phyloP scores from a whole-genome alignment of 2,797 vertebrate species.

The Alca torda region DNA sequence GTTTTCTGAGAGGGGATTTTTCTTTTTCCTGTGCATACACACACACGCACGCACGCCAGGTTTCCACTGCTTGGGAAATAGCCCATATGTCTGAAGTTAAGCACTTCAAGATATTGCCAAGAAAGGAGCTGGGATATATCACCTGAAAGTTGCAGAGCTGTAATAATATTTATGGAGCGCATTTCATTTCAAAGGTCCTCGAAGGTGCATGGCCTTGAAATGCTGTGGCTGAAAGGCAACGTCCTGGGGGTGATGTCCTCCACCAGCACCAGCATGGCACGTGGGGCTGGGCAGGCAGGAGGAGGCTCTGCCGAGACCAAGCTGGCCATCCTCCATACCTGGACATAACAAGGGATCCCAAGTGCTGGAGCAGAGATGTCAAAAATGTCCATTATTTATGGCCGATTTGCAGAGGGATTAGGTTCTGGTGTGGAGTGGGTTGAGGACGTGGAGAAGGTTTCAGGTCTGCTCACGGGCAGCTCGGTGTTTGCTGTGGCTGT shows the following conservation, averaged over 20 bases:
- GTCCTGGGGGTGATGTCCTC: background rate
- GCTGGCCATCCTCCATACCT: fast-evolving
- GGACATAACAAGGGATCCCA: too few species aligned
- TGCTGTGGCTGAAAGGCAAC: background rate
- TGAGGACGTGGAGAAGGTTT: background rate
- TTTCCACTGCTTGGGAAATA: background rate
- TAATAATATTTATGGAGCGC: background rate
- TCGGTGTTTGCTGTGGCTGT: background rate
- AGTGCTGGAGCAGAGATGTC: background rate
- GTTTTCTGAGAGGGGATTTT: background rate
- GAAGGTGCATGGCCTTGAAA: background rate
- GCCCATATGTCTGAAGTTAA: background rate
- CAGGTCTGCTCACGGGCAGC: fast-evolving
- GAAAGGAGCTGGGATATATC: background rate
- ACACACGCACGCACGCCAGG: background rate
- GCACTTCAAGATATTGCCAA: background rate
- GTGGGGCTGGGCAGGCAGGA: background rate
- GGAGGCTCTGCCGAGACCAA: background rate
- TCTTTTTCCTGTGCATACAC: background rate
- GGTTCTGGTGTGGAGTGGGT: fast-evolving
- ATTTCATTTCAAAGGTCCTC: background rate
- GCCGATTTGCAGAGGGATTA: background rate
- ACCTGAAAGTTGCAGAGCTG: background rate
- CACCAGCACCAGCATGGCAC: background rate
- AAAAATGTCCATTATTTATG: background rate